A percentile compares a stretch with the other conserved stretches of the same genome.
Conservation (phyloP, 1,140 invertebrate species). For the Megathymus violae region DNA sequence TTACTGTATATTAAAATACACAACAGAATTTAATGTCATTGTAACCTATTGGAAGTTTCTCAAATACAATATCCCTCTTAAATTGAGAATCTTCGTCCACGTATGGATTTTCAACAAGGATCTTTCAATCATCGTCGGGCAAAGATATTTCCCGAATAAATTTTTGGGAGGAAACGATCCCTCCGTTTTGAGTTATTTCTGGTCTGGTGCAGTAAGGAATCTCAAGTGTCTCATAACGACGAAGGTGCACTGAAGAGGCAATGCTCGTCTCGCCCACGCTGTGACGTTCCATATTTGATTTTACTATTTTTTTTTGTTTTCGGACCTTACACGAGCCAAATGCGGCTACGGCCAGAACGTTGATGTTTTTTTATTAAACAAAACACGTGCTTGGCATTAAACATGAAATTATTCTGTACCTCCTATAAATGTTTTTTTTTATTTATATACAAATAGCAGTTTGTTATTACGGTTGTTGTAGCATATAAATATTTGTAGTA, state of each 20-base stretch:
- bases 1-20: not conserved
- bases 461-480: too few species aligned
- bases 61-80: not conserved
- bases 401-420: too few species aligned
- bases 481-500: too few species aligned
- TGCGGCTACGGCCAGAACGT: not conserved
- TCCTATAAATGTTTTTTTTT: too few species aligned
- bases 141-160: not conserved
- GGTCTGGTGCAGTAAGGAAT: not conserved
- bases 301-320: slow-evolving; percentile 37
- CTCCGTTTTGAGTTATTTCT: not conserved
- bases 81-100: not conserved
- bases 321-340: slow-evolving; percentile 38
- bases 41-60: not conserved
- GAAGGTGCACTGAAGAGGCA: not conserved
- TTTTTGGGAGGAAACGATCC: slow-evolving; percentile 2
- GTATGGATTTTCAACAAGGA: not conserved
- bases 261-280: slow-evolving; percentile 19
- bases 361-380: not conserved
- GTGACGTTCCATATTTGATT: slow-evolving; percentile 18
- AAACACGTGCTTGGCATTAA: not conserved
- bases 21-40: not conserved
- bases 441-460: too few species aligned
- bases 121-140: not conserved
- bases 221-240: not conserved